Conservation (phyloP, 2,797 vertebrate species). For the Pseudocheirus occidentalis region DNA sequence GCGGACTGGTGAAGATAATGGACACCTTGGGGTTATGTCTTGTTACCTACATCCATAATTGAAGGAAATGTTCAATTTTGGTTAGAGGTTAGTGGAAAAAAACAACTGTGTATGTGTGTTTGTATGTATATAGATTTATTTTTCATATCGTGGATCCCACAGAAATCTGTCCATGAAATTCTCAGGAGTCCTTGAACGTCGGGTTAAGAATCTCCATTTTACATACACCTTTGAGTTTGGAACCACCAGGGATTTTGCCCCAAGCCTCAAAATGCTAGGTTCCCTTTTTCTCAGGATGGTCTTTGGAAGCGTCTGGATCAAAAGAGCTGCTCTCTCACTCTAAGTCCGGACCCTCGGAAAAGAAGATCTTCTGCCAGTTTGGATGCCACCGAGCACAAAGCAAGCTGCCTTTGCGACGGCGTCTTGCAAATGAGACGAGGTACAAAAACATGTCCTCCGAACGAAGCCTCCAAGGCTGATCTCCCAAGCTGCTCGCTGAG, state of each 20-base stretch:
- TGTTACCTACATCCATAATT: neutral
- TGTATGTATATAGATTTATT: neutral
- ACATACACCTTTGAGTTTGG: neutral
- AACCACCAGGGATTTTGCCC: neutral
- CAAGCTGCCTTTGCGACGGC: neutral
- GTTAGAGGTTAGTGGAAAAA: neutral
- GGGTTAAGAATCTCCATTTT: neutral
- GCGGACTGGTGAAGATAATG: neutral
- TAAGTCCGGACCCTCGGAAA: neutral
- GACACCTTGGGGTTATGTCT: neutral
- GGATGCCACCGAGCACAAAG: neutral
- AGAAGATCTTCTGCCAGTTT: neutral
- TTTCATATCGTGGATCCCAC: neutral
- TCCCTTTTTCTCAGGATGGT: neutral
- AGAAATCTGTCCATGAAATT: neutral
- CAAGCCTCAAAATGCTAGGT: neutral
- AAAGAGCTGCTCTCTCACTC: neutral
- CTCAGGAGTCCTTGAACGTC: neutral
- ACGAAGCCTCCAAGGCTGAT: neutral
- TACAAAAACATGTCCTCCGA: neutral
- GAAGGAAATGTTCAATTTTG: neutral
- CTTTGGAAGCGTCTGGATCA: neutral
- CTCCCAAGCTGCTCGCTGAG: neutral
- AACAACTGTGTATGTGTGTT: neutral
- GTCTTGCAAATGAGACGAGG: slow-evolving; percentile 3